Base-by-base conservation (phyloP, 2,888 invertebrate species). In the Agrochola lota region DNA sequence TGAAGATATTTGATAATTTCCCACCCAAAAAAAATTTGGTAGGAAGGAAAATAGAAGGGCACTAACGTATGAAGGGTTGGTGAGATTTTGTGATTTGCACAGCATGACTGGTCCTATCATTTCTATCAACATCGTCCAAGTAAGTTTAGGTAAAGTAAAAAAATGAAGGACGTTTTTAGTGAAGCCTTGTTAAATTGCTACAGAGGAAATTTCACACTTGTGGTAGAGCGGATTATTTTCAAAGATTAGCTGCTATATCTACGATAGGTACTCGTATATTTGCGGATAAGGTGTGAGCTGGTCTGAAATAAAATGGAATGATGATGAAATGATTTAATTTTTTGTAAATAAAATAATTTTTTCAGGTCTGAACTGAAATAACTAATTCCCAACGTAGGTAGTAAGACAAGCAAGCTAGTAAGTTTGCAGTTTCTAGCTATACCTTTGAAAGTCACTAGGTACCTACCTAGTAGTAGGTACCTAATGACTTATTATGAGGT, bases 181-280 rank as follows among this genome's bases (percentile, higher is more conserved):
- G 1, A n/a, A 43, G 26, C 26, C 70, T 35, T 59, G 30, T 15
- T n/a, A 20, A n/a, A 46, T 59, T 35, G 6, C 35, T 59, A 59
- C 72, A 59, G 9, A 35, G 9, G 20, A 73, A 73, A 73, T 70
- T 55, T 55, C 30, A 70, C 26, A 70, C 40, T 11, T 55, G n/a
- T 9, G 40, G 20, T 6, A 20, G 20, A 52, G 35, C 35, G 20
- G 12, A 66, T 40, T 26, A 49, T 35, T 67, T 35, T 67, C 20
- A 67, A 66, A 12, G n/a, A n/a, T 26, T 23, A 30, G n/a, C 12
- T 57, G 43, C 26, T 30, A 23, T n/a, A 35, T 15, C 30, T n/a
- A 40, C 15, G 3, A 11, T 35, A 35, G 35, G 35, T 30, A n/a
- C n/a, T n/a, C n/a, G n/a, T n/a, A 64, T 30, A 30, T 46, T 64